Base-by-base conservation (phyloP, 2,113 vertebrate species). In the Chrysochloris asiatica region DNA sequence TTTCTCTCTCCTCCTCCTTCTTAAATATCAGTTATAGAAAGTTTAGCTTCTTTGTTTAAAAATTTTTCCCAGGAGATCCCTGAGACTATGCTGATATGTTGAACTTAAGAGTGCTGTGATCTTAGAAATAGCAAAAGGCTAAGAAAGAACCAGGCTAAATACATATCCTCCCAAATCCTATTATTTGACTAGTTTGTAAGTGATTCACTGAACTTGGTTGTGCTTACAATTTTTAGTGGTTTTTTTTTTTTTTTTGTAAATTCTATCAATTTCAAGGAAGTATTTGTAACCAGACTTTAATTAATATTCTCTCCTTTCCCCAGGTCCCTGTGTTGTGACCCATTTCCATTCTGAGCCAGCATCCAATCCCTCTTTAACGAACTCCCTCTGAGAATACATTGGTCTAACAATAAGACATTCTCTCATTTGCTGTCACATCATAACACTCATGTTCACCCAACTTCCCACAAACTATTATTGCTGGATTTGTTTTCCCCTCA, bases 271-370 rank as follows among this genome's bases (percentile, higher is more conserved):
- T 8, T 45, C 8, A 47, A 48, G 30, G 24, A 33, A 38, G 5
- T 11, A 4, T 26, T 5, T 38, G 59, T 30, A 17, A 30, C 16
- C 21, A 13, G 36, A 43, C 28, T 21, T 3, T 6, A 43, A 13
- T 22, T 71, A 24, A 24, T 8, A 36, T 63, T 59, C 11, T 30
- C 33, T 47, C 16, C 11, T 50, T 17, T 17, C 33, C 26, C 71
- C 33, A 11, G 38, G 3, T 63, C 38, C 28, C 0, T 1, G 3
- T 6, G 4, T 1, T 1, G n/a, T 2, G 30, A 33, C 48, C 3
- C 7, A 6, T 8, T 10, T 3, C 45, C 59, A 1, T 30, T 17
- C 38, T 21, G 16, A 36, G 54, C 30, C 65, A 28, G 36, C 33
- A 7, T 63, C 10, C 10, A 33, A 63, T 33, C 30, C 30, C 59